Base-by-base conservation (phyloP, 1,140 invertebrate species). In the Leptinotarsa defecta region DNA sequence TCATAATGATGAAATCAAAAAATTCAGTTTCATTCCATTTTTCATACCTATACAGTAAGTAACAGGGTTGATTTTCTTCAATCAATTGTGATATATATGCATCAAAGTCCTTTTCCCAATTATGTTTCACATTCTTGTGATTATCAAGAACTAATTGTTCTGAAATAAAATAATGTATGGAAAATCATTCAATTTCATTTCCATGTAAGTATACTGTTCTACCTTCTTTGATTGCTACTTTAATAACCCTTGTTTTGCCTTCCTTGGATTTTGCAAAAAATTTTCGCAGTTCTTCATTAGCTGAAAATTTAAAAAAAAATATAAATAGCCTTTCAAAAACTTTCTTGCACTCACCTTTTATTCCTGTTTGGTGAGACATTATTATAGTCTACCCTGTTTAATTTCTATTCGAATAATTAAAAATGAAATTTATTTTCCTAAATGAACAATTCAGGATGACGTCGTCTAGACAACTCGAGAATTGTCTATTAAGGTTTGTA, bases 81-180 rank as follows among this genome's bases (percentile, higher is more conserved):
- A 98, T 87, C 65, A 96, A 83, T 3, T 91, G 89, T 71, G 91
- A 87, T 15, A 99, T 88, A 85, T 93, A 88, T 83, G 91, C 92
- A 83, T 96, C 93, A 87, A 95, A 98, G 88, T 96, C 95, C 72
- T 94, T 90, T 81, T 96, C 93, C 96, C 96, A 97, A 77, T 92
- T 91, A 74, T 91, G 90, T 76, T 91, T 91, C 17, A 90, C 88
- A 74, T 92, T 90, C 49, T 91, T 87, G 73, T 91, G 90, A 77
- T 89, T 89, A 43, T 92, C 88, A 68, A 96, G 88, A 34, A 87
- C 85, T 49, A 98, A 84, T 87, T 95, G 91, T 86, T 97, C 96
- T 96, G 76, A 80, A 78, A 68, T 57, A 71, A 64, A 68, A 73
- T 67, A 71, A 63, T 76, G 70, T 68, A 65, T 76, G 75, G 62